These are phyloP conservation scores for Harpagus bidentatus DNA, from an alignment of 2,113 vertebrate genomes.

Conservation along the genomic window DNA sequence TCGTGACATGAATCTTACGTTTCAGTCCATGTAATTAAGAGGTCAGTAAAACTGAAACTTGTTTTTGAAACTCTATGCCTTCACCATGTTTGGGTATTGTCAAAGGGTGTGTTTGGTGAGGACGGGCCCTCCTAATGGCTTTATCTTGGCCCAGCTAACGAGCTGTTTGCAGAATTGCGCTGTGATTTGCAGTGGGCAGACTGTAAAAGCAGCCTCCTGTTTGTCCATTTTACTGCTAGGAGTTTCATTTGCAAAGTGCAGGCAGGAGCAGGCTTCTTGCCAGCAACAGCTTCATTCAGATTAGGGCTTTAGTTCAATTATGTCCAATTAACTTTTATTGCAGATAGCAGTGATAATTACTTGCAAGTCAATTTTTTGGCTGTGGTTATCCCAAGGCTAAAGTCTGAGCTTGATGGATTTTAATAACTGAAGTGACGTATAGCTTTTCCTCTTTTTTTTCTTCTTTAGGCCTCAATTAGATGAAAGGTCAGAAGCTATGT, in stretches of 20 bases:
- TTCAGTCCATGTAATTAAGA: not conserved
- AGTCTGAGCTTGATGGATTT: constrained; percentile 74
- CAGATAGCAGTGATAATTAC: constrained; percentile 77
- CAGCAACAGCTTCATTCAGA: constrained; percentile 71
- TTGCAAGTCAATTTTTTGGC: constrained; percentile 75
- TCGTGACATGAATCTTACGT: not conserved
- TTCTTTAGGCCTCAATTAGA: constrained; percentile 61
- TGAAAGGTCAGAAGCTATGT: constrained; percentile 66
- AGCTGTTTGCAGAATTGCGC: constrained; percentile 41
- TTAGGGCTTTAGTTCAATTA: constrained; percentile 79
- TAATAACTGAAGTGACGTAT: constrained; percentile 68
- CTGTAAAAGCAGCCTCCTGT: constrained; percentile 57
- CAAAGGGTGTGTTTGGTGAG: constrained; percentile 46
- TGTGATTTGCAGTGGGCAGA: constrained; percentile 54
- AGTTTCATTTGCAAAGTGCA: constrained; percentile 69
- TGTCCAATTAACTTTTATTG: constrained; percentile 82
- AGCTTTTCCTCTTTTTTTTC: constrained; percentile 39
- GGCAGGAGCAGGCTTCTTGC: constrained; percentile 66
- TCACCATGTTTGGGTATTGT: not conserved
- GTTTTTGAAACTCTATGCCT: not conserved
- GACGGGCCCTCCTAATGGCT: constrained; percentile 28
- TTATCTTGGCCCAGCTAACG: constrained; percentile 38
- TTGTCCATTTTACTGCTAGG: constrained; percentile 68
- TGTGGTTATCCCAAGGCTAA: constrained; percentile 70
- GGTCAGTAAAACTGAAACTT: not conserved